These are phyloP conservation scores for Calonectris borealis DNA, from an alignment of 2,113 vertebrate genomes.

Conservation along the genomic window DNA sequence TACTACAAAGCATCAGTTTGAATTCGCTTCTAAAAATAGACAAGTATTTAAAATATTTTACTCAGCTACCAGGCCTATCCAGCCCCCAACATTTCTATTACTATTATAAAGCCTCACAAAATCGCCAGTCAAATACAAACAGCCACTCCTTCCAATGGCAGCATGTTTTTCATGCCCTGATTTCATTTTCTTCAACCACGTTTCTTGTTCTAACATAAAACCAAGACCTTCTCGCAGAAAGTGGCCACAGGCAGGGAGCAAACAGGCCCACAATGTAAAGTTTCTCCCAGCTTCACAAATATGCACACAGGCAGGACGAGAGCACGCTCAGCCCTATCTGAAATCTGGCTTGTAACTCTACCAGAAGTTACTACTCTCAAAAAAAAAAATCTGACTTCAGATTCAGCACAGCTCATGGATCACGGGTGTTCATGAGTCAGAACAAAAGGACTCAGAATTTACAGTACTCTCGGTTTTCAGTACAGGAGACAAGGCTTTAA, in stretches of 20 bases:
- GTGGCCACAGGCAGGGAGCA: not conserved
- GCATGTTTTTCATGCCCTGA: not conserved
- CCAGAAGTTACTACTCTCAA: not conserved
- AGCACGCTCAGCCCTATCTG: accelerated
- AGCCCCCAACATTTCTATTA: not conserved
- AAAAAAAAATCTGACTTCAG: not conserved
- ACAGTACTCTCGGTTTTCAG: not conserved
- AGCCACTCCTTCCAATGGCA: not conserved
- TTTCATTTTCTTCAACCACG: not conserved
- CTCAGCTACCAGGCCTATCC: not conserved
- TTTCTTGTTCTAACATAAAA: not conserved
- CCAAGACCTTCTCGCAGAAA: not conserved
- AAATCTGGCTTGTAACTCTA: not conserved
- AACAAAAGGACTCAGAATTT: not conserved
- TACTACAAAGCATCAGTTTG: not conserved
- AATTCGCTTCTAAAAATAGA: not conserved
- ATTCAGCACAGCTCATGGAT: not conserved
- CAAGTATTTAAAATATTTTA: not conserved
- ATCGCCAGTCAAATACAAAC: not conserved
- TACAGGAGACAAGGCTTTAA: not conserved
- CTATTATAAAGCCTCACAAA: not conserved
- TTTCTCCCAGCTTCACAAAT: not conserved
- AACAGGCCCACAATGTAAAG: not conserved
- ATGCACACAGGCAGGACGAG: accelerated
- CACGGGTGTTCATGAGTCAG: not conserved